Base-by-base conservation (phyloP, 2,888 invertebrate species). In the Pycnomerus fuliginosus region DNA sequence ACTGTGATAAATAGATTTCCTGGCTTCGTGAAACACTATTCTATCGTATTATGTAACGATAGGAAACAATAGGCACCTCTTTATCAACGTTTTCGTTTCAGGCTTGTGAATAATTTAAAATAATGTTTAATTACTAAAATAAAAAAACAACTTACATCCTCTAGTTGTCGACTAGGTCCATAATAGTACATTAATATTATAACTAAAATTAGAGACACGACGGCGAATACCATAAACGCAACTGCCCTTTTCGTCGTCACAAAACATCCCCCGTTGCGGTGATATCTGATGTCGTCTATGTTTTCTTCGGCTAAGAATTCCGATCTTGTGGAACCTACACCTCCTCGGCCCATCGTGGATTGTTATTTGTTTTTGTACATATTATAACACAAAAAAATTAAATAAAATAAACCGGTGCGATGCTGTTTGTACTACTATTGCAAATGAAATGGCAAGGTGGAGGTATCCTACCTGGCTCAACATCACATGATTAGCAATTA, bases 241-340 rank as follows among this genome's bases (percentile, higher is more conserved):
- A 70, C 55, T n/a, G 80, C 77, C 58, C 79, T 82, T 43, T 78
- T 78, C 24, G 80, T 77, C 3, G 76, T 72, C 13, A 84, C 73
- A 60, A 82, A 83, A 53, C 81, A 74, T 22, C 84, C 84, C 7
- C 81, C 81, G 47, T 74, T 76, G 51, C 80, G 71, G 47, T 76
- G 76, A 61, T 80, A 82, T 31, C 78, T 75, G 28, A 80, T 77
- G 44, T 78, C 76, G 50, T 75, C 78, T 3, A 70, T 67, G 16
- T 77, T 76, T 55, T 80, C 80, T 53, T 77, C 80, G 0, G 80
- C 75, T 50, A 80, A 67, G 61, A 83, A 83, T 65, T 83, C 80
- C 50, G 79, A 77, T 47, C 81, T 74, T 58, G 77, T 80, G 24
- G 65, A 61, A 24, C 64, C 69, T 27, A 63, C 60, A 22, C 60